A percentile compares a stretch with the other conserved stretches of the same genome.
Evolutionary conservation across 1,140 invertebrate genomes (phyloP).

Genomic region (Drosophila mojavensis): DNA sequence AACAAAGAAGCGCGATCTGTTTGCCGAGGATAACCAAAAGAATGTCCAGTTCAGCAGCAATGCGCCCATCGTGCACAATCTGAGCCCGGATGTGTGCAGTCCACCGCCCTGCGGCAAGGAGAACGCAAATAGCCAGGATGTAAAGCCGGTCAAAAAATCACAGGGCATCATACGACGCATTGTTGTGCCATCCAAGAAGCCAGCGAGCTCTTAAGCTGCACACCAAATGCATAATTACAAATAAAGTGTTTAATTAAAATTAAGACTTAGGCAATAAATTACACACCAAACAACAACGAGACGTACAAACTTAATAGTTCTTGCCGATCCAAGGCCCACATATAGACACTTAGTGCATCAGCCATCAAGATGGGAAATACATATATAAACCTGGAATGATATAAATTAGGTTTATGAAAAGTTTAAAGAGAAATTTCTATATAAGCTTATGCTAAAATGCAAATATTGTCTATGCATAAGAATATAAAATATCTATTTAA

Average conservation of each 20-base stretch:
- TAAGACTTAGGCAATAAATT: slow-evolving; percentile 38
- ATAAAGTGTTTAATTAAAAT: slow-evolving; percentile 27
- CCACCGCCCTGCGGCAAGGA: slow-evolving; percentile 39
- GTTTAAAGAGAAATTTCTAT: too few species aligned
- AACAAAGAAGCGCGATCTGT: slow-evolving; percentile 51
- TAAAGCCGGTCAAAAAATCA: slow-evolving; percentile 54
- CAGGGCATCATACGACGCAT: slow-evolving; percentile 62
- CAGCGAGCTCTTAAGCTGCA: slow-evolving; percentile 18
- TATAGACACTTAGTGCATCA: neutral
- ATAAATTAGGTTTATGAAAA: neutral
- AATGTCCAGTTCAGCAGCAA: slow-evolving; percentile 59
- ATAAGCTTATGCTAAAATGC: too few species aligned
- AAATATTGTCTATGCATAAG: too few species aligned
- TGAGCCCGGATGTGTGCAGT: slow-evolving; percentile 38
- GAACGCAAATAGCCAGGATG: slow-evolving; percentile 40
- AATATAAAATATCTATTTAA: too few species aligned
- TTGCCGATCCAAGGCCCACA: slow-evolving; percentile 11
- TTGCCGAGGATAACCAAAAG: slow-evolving; percentile 50
- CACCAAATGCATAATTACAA: neutral
- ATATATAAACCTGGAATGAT: neutral
- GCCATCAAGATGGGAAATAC: neutral
- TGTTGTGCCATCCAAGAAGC: slow-evolving; percentile 57
- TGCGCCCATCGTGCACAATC: slow-evolving; percentile 54
- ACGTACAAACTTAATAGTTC: slow-evolving; percentile 43
- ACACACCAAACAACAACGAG: slow-evolving; percentile 44